Conservation (phyloP, 2,888 invertebrate species). For the Argyresthia albistria region DNA sequence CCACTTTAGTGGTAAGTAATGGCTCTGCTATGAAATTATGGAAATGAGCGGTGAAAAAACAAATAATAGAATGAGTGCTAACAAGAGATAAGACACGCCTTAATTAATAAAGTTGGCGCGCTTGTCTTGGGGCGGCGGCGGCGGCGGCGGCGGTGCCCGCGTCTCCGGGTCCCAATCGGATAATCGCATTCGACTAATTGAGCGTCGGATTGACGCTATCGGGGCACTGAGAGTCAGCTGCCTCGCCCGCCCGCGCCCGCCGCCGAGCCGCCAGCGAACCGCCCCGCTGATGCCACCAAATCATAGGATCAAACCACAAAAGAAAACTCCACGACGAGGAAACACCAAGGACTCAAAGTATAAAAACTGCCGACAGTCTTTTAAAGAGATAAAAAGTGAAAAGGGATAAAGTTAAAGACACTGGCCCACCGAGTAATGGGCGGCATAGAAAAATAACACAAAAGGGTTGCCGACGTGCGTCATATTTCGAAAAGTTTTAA, state of each 20-base stretch:
- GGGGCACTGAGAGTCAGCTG: slow-evolving; percentile 30
- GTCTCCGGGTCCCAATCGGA: slow-evolving; percentile 62
- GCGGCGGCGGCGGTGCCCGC: slow-evolving; percentile 39
- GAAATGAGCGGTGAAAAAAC: slow-evolving; percentile 72
- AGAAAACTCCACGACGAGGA: slow-evolving; percentile 23
- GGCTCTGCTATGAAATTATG: slow-evolving; percentile 69
- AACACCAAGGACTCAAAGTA: slow-evolving; percentile 15
- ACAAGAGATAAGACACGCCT: slow-evolving; percentile 73
- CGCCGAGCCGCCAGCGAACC: slow-evolving; percentile 12
- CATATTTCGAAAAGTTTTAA: slow-evolving; percentile 60
- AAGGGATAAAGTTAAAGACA: slow-evolving; percentile 35
- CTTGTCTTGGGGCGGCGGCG: slow-evolving; percentile 45
- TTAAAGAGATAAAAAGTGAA: slow-evolving; percentile 27
- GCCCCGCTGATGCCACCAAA: slow-evolving; percentile 20
- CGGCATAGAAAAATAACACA: slow-evolving; percentile 42
- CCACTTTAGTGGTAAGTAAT: slow-evolving; percentile 63
- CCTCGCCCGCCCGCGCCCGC: slow-evolving; percentile 23
- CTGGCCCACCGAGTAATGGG: slow-evolving; percentile 31
- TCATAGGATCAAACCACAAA: slow-evolving; percentile 40
- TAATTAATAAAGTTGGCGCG: slow-evolving; percentile 71
- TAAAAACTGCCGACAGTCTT: slow-evolving; percentile 23
- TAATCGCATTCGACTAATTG: slow-evolving; percentile 70
- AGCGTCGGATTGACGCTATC: slow-evolving; percentile 71
- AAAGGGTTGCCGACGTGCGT: slow-evolving; percentile 52
- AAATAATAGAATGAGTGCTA: slow-evolving; percentile 73